Evolutionary conservation across 2,113 vertebrate species (phyloP).

Genomic region (Lamprologus sp.): DNA sequence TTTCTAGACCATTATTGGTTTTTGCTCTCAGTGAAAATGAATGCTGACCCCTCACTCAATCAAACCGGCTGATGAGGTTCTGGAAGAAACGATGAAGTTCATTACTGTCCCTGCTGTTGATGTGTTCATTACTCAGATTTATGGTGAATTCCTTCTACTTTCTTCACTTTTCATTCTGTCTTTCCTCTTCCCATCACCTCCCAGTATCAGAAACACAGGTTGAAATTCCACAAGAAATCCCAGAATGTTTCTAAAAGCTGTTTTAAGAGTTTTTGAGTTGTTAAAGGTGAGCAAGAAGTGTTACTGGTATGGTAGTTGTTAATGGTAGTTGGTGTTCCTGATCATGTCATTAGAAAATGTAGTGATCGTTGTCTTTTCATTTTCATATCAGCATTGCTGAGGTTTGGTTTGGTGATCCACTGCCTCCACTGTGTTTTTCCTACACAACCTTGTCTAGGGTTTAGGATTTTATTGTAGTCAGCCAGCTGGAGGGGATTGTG

Average conservation of each 20-base stretch:
- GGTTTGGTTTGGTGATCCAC: neutral
- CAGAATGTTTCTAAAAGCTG: neutral
- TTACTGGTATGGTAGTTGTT: too few species aligned
- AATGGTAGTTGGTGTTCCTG: neutral
- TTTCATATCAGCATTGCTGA: neutral
- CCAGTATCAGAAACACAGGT: neutral
- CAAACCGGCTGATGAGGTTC: slow-evolving; percentile 16
- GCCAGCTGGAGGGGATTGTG: neutral
- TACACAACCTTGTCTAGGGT: neutral
- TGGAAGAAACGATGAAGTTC: slow-evolving; percentile 6
- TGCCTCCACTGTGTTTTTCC: neutral
- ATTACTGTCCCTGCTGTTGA: slow-evolving; percentile 11
- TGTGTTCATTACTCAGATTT: slow-evolving; percentile 27
- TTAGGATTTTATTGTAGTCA: neutral
- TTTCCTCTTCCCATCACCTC: neutral
- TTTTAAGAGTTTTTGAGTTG: neutral
- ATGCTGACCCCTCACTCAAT: slow-evolving; percentile 24
- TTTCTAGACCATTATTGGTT: slow-evolving; percentile 24
- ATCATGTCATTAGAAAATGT: neutral
- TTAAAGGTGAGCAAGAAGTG: neutral
- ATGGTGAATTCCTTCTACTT: neutral
- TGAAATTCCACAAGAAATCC: neutral
- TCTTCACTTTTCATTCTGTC: neutral
- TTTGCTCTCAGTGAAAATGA: neutral
- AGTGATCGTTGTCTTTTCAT: neutral